These are phyloP conservation scores for Formicarius rufipectus DNA, from an alignment of 2,113 vertebrate genomes.

Conservation along the genomic window DNA sequence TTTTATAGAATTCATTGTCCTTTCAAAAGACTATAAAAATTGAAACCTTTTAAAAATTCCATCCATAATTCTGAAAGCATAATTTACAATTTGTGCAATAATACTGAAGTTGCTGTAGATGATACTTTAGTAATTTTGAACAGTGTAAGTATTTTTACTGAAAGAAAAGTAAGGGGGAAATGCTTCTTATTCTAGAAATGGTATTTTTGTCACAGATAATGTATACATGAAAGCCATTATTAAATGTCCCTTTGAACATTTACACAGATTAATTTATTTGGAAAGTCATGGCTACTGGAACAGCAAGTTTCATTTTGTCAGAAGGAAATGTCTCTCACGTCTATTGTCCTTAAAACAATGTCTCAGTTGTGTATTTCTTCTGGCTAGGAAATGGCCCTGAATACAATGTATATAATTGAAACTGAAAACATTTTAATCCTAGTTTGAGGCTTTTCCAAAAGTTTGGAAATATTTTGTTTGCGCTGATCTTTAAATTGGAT, in stretches of 20 bases:
- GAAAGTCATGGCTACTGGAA: background rate
- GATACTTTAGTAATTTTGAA: conserved; percentile 64
- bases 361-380: background rate
- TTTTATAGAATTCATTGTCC: conserved; percentile 76
- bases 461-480: background rate
- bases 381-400: background rate
- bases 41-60: conserved; percentile 60
- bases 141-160: conserved; percentile 66
- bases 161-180: conserved; percentile 64
- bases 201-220: conserved; percentile 57
- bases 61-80: conserved; percentile 70
- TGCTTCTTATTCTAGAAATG: conserved; percentile 56
- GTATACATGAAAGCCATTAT: conserved; percentile 44
- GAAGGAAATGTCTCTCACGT: background rate
- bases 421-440: background rate
- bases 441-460: background rate
- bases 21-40: conserved; percentile 66
- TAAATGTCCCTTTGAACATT: conserved; percentile 43
- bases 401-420: background rate
- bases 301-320: conserved; percentile 38
- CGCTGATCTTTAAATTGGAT: background rate
- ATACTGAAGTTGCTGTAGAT: conserved; percentile 60
- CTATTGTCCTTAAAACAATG: background rate
- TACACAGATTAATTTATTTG: conserved; percentile 37
- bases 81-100: conserved; percentile 72